A percentile compares a stretch with the other conserved stretches of the same genome.
Conservation (phyloP, 2,113 vertebrate genomes). For the Rhea americana region DNA sequence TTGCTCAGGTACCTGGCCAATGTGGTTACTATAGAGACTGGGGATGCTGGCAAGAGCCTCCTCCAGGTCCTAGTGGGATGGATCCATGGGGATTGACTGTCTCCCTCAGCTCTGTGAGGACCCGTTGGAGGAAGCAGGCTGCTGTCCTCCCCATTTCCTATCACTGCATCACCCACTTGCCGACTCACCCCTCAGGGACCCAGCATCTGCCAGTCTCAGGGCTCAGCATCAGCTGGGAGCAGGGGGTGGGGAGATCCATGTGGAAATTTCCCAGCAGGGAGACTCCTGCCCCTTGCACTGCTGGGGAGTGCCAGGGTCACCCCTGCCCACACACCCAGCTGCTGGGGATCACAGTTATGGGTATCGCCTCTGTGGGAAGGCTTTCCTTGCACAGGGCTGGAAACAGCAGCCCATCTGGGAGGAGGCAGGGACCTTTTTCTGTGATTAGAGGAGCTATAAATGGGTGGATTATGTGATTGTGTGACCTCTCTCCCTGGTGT, state of each 20-base stretch:
- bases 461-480: neutral
- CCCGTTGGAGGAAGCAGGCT: neutral
- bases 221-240: neutral
- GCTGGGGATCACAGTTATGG: neutral
- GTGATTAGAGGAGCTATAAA: accelerated
- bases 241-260: neutral
- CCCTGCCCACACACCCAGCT: neutral
- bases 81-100: no score
- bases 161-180: neutral
- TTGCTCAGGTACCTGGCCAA: neutral
- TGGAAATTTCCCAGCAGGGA: neutral
- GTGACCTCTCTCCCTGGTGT: accelerated
- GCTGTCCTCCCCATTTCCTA: neutral
- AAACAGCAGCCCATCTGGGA: neutral
- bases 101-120: no score
- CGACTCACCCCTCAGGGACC: neutral
- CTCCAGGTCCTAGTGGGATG: no score
- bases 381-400: neutral
- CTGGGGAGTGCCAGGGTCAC: neutral
- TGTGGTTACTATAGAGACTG: neutral
- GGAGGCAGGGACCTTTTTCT: accelerated
- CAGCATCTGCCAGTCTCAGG: neutral
- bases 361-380: neutral
- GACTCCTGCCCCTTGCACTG: neutral
- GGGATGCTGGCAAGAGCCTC: no score